Base-by-base conservation (phyloP, 2,797 vertebrate species). In the Lophura swinhoii region DNA sequence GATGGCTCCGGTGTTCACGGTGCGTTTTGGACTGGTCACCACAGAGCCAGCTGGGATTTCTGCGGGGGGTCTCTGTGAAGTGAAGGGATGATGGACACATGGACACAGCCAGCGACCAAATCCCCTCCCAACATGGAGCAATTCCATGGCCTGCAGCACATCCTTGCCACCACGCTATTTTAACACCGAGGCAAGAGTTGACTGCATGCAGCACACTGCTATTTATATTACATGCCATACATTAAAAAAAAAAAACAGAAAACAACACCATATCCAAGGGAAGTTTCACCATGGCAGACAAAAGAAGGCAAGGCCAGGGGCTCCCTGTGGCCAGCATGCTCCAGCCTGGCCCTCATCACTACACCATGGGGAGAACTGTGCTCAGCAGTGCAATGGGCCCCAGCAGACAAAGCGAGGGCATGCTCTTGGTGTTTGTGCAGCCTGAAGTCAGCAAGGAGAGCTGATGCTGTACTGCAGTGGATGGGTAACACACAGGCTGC, bases 161-260 rank as follows among this genome's bases (percentile, higher is more conserved):
- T 4, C 5, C 7, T 74, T 60, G 93, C 69, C 43, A 12, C 91
- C 74, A 14, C 35, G 75, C 84, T 66, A 13, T 84, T 75, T 49
- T 72, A 56, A 56, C 70, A 51, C 51, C 0, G 5, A 78, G 90
- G 80, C 84, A 62, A 84, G 11, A 68, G 66, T 4, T 68, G 79
- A 77, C 89, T 83, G 85, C 89, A 85, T 91, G 95, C 92, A 94
- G 87, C 88, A 93, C 91, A 58, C 83, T 91, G 91, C 90, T 96
- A 95, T 93, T 94, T 94, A 87, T 91, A 96, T 81, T 84, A 3
- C 93, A 96, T 88, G 91, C 93, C 91, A 58, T 69, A 60, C 44
- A 91, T 84, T 16, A 29, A 53, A 29, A 17, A 53, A 17, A 17
- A 94, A 91, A 94, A 84, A 81, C 39, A 53, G 16, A 53, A 29